phyloP scores from a whole-genome alignment of 2,113 vertebrate genomes.

The Cinclus mexicanus region DNA sequence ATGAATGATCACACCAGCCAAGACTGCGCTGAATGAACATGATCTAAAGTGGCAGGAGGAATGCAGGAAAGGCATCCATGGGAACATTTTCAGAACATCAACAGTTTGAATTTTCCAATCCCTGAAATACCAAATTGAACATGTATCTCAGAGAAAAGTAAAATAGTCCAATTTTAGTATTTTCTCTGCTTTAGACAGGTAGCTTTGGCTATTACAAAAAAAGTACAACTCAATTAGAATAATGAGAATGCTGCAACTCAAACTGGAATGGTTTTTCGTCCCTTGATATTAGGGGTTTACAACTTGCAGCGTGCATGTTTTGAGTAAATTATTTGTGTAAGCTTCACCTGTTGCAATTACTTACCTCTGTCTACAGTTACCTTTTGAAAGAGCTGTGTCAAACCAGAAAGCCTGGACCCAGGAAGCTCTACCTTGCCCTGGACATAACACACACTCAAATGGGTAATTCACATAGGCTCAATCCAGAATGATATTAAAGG shows the following conservation, averaged over 20 bases:
- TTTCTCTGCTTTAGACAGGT: background rate
- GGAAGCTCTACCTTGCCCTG: background rate
- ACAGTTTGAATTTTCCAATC: background rate
- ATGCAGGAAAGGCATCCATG: background rate
- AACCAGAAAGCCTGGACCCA: background rate
- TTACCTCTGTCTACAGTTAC: background rate
- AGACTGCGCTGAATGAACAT: background rate
- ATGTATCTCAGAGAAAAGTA: background rate
- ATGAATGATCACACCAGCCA: background rate
- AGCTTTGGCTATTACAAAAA: background rate
- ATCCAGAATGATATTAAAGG: background rate
- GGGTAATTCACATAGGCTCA: background rate
- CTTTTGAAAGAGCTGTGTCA: background rate
- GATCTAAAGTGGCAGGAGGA: background rate
- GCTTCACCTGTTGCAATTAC: background rate
- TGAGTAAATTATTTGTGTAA: background rate
- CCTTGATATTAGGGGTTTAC: background rate
- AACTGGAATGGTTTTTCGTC: accelerated
- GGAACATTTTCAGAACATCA: background rate
- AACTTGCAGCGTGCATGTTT: background rate
- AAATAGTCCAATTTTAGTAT: background rate
- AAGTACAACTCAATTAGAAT: background rate
- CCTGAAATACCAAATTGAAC: background rate
- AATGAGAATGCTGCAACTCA: background rate
- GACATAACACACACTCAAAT: background rate